Conservation (phyloP, 2,888 invertebrate species). For the Eudasyphora cyanicolor region DNA sequence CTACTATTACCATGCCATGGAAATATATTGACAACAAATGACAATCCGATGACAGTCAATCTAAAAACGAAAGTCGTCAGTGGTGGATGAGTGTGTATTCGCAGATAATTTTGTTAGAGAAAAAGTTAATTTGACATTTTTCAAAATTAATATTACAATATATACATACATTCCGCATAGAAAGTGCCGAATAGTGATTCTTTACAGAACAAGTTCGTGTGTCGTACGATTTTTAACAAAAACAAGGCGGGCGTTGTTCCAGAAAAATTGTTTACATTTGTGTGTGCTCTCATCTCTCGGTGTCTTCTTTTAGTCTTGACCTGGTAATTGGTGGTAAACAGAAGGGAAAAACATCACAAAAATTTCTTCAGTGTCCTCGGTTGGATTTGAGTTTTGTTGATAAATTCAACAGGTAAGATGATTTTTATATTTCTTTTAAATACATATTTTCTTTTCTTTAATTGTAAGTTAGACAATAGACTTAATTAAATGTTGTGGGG, state of each 20-base stretch:
- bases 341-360: background rate
- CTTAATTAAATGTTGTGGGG: no score
- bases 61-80: background rate
- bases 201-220: background rate
- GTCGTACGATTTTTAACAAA: background rate
- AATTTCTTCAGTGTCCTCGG: background rate
- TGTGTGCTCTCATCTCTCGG: background rate
- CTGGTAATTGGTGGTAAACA: no score
- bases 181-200: background rate
- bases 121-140: no score
- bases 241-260: conserved; percentile 2
- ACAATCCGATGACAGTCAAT: no score
- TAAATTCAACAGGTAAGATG: conserved; percentile 10
- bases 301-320: no score
- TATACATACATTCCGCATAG: background rate
- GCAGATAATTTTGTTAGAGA: background rate
- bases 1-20: no score
- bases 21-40: no score
- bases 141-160: background rate
- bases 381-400: background rate
- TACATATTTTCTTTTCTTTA: no score
- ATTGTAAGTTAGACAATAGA: no score
- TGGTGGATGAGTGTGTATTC: background rate
- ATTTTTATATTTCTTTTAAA: background rate
- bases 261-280: background rate